Evolutionary conservation across 2,888 invertebrate species (phyloP).

Genomic region (Lydus trimaculatus): DNA sequence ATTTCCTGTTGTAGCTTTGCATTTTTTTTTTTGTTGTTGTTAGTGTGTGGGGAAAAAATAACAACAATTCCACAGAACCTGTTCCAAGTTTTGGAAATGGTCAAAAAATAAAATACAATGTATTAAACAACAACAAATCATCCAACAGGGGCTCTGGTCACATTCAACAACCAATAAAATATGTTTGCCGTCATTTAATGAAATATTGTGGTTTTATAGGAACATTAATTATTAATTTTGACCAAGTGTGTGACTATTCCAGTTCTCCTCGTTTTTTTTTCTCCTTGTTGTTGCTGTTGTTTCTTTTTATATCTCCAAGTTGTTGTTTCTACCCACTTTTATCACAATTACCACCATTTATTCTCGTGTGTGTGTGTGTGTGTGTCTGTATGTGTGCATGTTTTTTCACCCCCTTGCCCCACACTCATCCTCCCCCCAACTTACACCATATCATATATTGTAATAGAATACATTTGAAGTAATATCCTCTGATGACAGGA

Average conservation of each 20-base stretch:
- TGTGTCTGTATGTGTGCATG: too few relatives aligned
- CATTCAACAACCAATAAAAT: conserved; percentile 57
- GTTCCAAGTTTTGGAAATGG: conserved; percentile 36
- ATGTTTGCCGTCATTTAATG: conserved; percentile 53
- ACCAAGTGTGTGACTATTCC: conserved; percentile 13
- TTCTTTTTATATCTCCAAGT: neutral
- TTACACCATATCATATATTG: too few relatives aligned
- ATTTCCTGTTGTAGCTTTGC: too few relatives aligned
- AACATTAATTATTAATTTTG: conserved; percentile 58
- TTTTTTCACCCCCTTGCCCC: too few relatives aligned
- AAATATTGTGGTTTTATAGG: conserved; percentile 54
- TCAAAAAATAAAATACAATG: conserved; percentile 57
- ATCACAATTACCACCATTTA: neutral
- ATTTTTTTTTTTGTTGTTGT: too few relatives aligned
- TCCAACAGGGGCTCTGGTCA: conserved; percentile 35
- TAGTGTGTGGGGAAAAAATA: neutral
- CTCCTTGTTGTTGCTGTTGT: neutral
- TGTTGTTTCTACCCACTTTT: neutral
- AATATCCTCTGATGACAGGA: conserved; percentile 43
- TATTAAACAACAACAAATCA: conserved; percentile 59
- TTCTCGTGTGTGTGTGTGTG: too few relatives aligned
- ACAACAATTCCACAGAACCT: neutral
- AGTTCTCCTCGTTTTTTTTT: neutral
- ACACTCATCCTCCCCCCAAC: too few relatives aligned
- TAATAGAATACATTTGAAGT: conserved; percentile 14